Base-by-base conservation (phyloP, 2,888 invertebrate species). In the Rhodophaea formosa region DNA sequence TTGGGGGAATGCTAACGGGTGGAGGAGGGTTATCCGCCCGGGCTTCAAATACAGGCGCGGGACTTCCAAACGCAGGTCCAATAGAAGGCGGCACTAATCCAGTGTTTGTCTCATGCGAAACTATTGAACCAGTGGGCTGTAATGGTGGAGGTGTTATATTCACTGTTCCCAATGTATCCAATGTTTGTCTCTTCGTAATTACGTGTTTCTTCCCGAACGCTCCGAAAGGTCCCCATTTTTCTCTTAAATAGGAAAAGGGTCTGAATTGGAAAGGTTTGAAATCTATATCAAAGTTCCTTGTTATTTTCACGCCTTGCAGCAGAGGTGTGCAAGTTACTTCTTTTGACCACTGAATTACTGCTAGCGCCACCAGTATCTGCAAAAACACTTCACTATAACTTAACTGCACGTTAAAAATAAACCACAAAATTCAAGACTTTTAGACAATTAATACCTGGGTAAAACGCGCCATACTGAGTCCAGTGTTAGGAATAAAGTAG, bases 181-280 rank as follows among this genome's bases (percentile, higher is more conserved):
- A 62, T n/a, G 62, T 63, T 57, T 66, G 72, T 49, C 80, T 63
- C 56, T 74, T 74, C 23, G 65, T 70, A 30, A 79, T 68, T 0
- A 58, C 63, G 64, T 77, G 77, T 57, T 70, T 73, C 10, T 72
- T 61, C 55, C 77, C 76, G 61, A 77, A 75, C 29, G 62, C 67
- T 46, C 80, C 82, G 35, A 86, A 77, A 0, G 85, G 80, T 0
- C 77, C 70, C 75, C 79, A 77, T 64, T 78, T 80, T 47, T 84
- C 79, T 15, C 72, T 79, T 8, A 82, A 67, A 39, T 82, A 75
- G 0, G 76, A 64, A 35, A 84, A 58, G 0, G 80, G 79, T 47
- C 74, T 75, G 0, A 76, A 68, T n/a, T 69, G 67, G 12, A 76
- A 57, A 0, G 77, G 79, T 47, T 74, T 77, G 8, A 82, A 67